Conservation (phyloP, 37 sponge, comb jelly and placozoan species). For the Oscarella lobularis region DNA sequence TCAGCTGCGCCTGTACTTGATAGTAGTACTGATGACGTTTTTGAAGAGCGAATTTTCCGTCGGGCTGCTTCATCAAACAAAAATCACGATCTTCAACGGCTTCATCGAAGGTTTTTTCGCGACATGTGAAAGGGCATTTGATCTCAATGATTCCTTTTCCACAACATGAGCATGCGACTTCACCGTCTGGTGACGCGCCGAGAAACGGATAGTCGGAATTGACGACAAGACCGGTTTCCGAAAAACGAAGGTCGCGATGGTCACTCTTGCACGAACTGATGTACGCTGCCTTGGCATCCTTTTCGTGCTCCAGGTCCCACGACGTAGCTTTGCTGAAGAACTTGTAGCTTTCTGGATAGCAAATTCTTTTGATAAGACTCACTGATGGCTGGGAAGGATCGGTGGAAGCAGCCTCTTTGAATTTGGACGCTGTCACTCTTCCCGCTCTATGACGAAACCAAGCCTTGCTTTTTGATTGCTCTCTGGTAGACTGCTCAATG, state of each 20-base stretch:
- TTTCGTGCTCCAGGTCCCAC: conserved; percentile 47
- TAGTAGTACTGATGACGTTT: conserved; percentile 38
- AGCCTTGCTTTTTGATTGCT: conserved; percentile 17
- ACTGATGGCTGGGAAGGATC: conserved; percentile 22
- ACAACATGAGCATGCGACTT: conserved; percentile 37
- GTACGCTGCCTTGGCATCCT: conserved; percentile 17
- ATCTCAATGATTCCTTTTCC: conserved; percentile 36
- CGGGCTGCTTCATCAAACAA: neutral
- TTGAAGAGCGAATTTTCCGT: conserved; percentile 12
- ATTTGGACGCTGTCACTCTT: conserved; percentile 43
- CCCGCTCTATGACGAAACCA: conserved; percentile 45
- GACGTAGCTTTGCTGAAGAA: conserved; percentile 27
- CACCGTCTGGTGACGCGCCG: conserved; percentile 52
- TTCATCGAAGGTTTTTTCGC: conserved; percentile 16
- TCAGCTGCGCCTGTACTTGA: conserved; percentile 51
- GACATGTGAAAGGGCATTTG: conserved; percentile 27
- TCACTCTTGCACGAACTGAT: neutral
- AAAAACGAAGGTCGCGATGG: conserved; percentile 14
- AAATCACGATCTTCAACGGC: conserved; percentile 9
- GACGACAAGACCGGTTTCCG: conserved; percentile 21
- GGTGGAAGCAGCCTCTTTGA: conserved; percentile 27
- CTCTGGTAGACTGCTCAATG: conserved; percentile 20
- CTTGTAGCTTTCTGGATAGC: conserved; percentile 30
- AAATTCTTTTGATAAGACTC: conserved; percentile 32
- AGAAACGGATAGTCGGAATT: conserved; percentile 25